Base-by-base conservation (phyloP, 2,797 vertebrate species). In the Diglossa cyanea region DNA sequence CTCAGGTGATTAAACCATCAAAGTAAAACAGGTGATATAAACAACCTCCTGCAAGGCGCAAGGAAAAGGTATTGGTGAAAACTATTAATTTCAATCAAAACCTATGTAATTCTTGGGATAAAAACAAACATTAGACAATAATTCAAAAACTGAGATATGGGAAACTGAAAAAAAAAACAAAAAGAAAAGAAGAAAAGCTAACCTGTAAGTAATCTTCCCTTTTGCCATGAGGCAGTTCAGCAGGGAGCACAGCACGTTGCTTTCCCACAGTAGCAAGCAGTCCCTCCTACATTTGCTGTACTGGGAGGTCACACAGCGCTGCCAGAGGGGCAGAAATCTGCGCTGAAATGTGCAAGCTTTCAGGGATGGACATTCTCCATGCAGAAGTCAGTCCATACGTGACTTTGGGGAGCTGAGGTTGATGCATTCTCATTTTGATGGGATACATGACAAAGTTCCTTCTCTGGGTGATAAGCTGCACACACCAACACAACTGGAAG, bases 191-290 rank as follows among this genome's bases (percentile, higher is more conserved):
- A 30, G 2, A 15, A 11, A 25, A 33, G 5, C 6, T 28, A 37
- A 31, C 4, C 13, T 72, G 10, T 19, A 73, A 24, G 24, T 26
- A 39, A 26, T 26, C 31, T 53, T 58, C 18, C 23, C 17, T 66
- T 75, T 48, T 44, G 54, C 45, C 47, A 24, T 21, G 8, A 19
- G 50, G 31, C 10, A 7, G 37, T 7, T 73, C 60, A 60, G n/a
- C 48, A 42, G 14, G 2, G 11, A 86, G 55, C 9, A 1, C 5
- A 30, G 25, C 5, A 2, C 0, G 1, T 3, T 74, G 33, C 39
- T 85, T 63, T 80, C 30, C 13, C 72, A 31, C 37, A 35, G 17
- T 3, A 37, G 24, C 0, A 0, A 75, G 54, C 21, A 60, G 63
- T 13, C 19, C 17, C 31, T 45, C 3, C 0, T 17, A n/a, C 7